Percentiles rank a stretch among this genome's conserved stretches.
phyloP scores from a whole-genome alignment of 1,140 invertebrate genomes.

The Diprion similis region DNA sequence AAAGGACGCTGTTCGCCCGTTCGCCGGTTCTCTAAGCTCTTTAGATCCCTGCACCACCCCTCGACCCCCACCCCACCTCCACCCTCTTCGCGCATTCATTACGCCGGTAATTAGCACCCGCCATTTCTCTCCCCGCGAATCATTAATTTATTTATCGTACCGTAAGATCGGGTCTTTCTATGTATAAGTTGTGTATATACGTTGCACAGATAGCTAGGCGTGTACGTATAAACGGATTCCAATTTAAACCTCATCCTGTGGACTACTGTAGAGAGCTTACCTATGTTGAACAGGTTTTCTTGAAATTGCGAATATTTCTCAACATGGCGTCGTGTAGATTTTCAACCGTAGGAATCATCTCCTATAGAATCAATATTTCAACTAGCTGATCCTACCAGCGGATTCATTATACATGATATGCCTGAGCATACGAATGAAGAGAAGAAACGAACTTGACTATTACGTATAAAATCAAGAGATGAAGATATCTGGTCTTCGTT shows the following conservation, averaged over 20 bases:
- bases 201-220: too few relatives aligned
- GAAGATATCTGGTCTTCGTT: too few relatives aligned
- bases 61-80: background rate
- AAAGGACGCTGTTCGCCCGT: background rate
- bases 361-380: background rate
- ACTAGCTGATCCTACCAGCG: background rate
- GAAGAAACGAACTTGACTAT: too few relatives aligned
- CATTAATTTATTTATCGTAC: constrained; percentile 6
- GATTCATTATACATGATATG: background rate
- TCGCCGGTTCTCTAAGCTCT: background rate
- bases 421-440: background rate
- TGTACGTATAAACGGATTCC: too few relatives aligned
- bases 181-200: background rate
- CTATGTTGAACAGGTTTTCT: too few relatives aligned
- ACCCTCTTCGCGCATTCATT: background rate
- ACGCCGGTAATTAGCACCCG: background rate
- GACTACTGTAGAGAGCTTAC: too few relatives aligned
- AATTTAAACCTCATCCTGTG: too few relatives aligned
- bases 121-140: background rate
- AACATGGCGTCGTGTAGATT: too few relatives aligned
- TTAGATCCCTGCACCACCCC: background rate
- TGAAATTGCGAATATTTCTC: too few relatives aligned
- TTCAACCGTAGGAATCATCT: too few relatives aligned
- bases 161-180: background rate
- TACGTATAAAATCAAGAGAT: too few relatives aligned